Evolutionary conservation across 37 sponge, comb jelly and placozoan species (phyloP).

Genomic region (Halichondria panicea): DNA sequence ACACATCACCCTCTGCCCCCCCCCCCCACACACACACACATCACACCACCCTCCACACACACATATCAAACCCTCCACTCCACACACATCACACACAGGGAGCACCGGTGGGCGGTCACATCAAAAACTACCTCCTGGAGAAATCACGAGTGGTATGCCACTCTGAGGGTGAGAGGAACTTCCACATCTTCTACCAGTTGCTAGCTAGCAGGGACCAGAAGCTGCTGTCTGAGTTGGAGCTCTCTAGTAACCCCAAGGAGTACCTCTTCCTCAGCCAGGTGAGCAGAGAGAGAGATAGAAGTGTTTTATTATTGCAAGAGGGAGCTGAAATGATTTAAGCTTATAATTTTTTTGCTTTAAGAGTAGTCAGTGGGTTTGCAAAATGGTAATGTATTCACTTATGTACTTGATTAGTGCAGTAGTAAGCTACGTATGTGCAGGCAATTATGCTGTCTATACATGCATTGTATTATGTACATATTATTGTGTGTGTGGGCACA

Average conservation of each 20-base stretch:
- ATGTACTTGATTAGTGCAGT: too few species aligned
- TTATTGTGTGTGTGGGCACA: too few species aligned
- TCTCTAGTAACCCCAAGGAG: conserved; percentile 22
- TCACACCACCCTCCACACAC: not conserved
- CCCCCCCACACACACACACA: not conserved
- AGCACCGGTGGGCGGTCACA: conserved; percentile 79
- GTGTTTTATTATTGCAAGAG: too few species aligned
- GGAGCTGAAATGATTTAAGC: too few species aligned
- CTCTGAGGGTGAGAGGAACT: conserved; percentile 74
- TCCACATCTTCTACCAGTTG: conserved; percentile 86
- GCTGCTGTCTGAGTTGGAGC: conserved; percentile 50
- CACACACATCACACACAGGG: conserved; percentile 33
- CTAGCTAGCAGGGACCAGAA: conserved; percentile 45
- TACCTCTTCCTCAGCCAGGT: conserved; percentile 71
- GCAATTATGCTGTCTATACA: too few species aligned
- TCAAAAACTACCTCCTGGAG: conserved; percentile 81
- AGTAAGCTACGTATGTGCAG: too few species aligned
- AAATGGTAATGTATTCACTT: too few species aligned
- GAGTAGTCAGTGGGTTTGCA: too few species aligned
- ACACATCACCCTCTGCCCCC: not conserved
- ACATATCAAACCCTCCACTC: not conserved
- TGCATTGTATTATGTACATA: too few species aligned
- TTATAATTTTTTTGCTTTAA: too few species aligned
- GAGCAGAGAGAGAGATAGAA: too few species aligned
- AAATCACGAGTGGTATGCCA: conserved; percentile 80